Evolutionary conservation across 1,140 invertebrate species (phyloP).

Genomic region (Druon quercuslanigerum): DNA sequence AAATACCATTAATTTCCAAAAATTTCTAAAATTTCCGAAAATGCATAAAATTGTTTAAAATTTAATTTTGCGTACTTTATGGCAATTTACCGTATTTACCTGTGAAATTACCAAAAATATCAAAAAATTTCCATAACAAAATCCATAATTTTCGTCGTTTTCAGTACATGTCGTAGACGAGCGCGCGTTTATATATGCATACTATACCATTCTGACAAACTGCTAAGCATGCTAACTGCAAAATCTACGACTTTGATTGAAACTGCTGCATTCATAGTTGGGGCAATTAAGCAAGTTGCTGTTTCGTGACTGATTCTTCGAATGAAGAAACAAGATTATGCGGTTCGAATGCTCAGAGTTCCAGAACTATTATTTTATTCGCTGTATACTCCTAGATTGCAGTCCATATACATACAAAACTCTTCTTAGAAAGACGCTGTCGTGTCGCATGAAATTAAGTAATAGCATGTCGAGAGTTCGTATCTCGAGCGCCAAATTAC

Average conservation of each 20-base stretch:
- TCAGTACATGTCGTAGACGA: too few species aligned
- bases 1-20: too few species aligned
- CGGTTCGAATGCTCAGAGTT: not conserved
- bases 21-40: too few species aligned
- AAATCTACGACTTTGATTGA: constrained; percentile 6
- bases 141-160: too few species aligned
- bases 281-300: not conserved
- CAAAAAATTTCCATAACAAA: too few species aligned
- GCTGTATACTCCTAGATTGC: not conserved
- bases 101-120: too few species aligned
- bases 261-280: not conserved
- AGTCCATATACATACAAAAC: not conserved
- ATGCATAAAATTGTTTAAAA: too few species aligned
- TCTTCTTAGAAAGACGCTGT: constrained; percentile 28
- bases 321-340: constrained; percentile 21
- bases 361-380: not conserved
- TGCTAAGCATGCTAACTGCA: not conserved
- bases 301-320: constrained; percentile 5
- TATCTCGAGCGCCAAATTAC: constrained; percentile 24
- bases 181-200: too few species aligned
- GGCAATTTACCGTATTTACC: too few species aligned
- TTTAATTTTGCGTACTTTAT: too few species aligned
- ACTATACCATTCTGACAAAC: not conserved
- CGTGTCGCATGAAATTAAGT: constrained; percentile 27
- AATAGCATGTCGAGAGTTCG: constrained; percentile 17